Evolutionary conservation across 2,888 invertebrate genomes (phyloP), one percentile per base, ranked within the genome.

Genomic region (Leptothorax acervorum): DNA sequence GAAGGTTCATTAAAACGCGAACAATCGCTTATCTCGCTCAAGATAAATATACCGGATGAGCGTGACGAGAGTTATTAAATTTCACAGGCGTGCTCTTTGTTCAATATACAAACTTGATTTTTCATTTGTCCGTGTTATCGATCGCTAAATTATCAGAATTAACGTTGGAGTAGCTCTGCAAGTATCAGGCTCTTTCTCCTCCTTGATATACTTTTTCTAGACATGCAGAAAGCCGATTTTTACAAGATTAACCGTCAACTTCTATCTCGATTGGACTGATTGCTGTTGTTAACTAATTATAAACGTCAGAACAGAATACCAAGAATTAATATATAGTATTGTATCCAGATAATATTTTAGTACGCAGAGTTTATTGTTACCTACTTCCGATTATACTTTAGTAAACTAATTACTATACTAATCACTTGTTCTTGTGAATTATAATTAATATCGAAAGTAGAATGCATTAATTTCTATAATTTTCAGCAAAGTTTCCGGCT

Each of bases 1-100:
- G 68, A n/a, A 42, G 45, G 5, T 70, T 78, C 39, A 68, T 78
- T 55, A 78, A 78, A 78, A 23, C 9, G n/a, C 28, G n/a, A 55
- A 23, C 68, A 70, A 55, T 55, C 42, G 68, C n/a, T 78, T 78
- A 78, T 68, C 70, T 68, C 70, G 55, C 5, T 68, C 31, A n/a
- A 78, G 28, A 45, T 57, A 70, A 78, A 23, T 31, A 28, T 12
- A 39, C 12, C 23, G n/a, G 18, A 70, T 45, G 55, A 42, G 42
- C 18, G 11, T 51, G 15, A 39, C 28, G 9, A 15, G n/a, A 28
- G 31, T 55, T 42, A 11, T 68, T 53, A 42, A 42, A 68, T 65
- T 66, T 45, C 31, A 18, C n/a, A 57, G 28, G 6, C 11, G 23
- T 31, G 42, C 18, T 39, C n/a, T 55, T 39, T 23, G 31, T 73